These are phyloP conservation scores for Pelmatolapia mariae DNA, from an alignment of 2,113 vertebrate species.

Conservation along the genomic window DNA sequence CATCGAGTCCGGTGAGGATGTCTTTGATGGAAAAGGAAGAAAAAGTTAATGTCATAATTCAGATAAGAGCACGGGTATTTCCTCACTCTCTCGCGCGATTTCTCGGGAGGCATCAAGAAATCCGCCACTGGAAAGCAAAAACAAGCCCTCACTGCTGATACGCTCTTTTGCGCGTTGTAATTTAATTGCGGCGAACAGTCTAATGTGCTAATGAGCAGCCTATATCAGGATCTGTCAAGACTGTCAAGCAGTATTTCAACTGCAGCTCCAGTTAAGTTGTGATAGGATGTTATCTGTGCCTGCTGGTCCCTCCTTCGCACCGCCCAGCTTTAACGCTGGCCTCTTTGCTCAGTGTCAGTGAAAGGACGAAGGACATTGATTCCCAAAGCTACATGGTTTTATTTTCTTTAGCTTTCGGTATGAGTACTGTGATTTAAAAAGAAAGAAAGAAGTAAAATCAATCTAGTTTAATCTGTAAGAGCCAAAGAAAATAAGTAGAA, in stretches of 20 bases:
- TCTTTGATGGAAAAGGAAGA: conserved; percentile 74
- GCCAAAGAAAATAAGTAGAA: neutral
- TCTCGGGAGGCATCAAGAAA: conserved; percentile 36
- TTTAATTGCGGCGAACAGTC: conserved; percentile 45
- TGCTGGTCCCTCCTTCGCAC: conserved; percentile 53
- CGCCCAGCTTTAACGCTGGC: conserved; percentile 13
- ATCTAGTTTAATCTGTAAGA: neutral
- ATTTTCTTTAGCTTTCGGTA: neutral
- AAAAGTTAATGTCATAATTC: conserved; percentile 63
- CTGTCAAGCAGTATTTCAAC: conserved; percentile 2
- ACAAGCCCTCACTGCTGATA: neutral
- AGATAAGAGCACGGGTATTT: neutral
- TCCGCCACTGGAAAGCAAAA: neutral
- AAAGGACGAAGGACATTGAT: neutral
- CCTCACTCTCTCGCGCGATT: neutral
- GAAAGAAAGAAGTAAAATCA: neutral
- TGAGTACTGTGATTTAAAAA: neutral
- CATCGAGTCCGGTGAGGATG: conserved; percentile 65
- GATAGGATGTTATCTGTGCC: conserved; percentile 37
- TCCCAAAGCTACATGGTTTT: neutral
- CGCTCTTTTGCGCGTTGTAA: neutral
- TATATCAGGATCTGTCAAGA: conserved; percentile 43
- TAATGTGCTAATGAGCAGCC: conserved; percentile 33
- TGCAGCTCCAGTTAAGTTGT: neutral
- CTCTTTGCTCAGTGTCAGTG: neutral